Evolutionary conservation across 2,113 vertebrate species (phyloP).

Genomic region (Ondatra zibethicus): DNA sequence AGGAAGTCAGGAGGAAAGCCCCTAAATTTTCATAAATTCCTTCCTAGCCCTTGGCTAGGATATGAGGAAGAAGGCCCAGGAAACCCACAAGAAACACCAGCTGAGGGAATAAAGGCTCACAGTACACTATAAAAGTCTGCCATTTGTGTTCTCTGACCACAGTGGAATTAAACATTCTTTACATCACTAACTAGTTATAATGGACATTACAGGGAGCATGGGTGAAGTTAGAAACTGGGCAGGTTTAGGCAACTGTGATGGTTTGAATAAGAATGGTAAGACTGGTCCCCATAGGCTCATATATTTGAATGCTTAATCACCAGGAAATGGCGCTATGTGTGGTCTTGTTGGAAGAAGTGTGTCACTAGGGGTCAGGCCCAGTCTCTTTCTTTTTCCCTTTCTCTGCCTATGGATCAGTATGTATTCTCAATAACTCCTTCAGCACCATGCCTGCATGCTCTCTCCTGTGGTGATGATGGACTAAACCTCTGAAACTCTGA

Average conservation of each 20-base stretch:
- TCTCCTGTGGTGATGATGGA: neutral
- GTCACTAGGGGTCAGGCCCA: neutral
- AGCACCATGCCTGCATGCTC: neutral
- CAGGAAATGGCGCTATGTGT: neutral
- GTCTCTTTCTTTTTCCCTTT: neutral
- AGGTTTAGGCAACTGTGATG: neutral
- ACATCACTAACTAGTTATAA: neutral
- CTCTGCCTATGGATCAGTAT: neutral
- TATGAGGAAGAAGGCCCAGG: neutral
- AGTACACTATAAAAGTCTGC: neutral
- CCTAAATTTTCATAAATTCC: neutral
- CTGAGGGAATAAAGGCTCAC: neutral
- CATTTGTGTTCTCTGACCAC: neutral
- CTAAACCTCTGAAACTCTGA: neutral
- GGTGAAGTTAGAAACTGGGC: neutral
- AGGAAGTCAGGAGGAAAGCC: neutral
- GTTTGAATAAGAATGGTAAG: neutral
- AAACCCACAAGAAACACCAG: neutral
- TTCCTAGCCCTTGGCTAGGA: neutral
- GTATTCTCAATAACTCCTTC: neutral
- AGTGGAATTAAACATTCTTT: neutral
- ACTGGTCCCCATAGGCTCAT: neutral
- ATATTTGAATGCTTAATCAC: neutral
- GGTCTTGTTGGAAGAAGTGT: neutral
- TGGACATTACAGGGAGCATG: neutral